Evolutionary conservation across 2,797 vertebrate genomes (phyloP), one percentile per base, ranked within the genome.

Genomic region (Hoplostethus atlanticus): DNA sequence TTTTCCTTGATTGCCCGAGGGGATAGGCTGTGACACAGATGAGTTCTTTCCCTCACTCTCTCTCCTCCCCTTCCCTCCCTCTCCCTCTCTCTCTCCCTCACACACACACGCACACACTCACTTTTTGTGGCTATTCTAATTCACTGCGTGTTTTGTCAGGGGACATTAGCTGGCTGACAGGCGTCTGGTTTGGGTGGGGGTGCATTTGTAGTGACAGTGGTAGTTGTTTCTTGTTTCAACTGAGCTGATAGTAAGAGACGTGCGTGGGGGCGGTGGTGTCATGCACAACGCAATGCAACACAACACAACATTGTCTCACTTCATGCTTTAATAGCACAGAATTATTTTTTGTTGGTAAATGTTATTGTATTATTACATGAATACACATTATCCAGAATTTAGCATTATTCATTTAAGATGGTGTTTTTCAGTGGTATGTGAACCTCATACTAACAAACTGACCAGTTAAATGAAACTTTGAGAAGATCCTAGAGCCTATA

Each of bases 71-170:
- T 47, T 55, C 63, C 42, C 70, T 69, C 54, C 48, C 74, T 61
- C 71, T 60, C 28, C 51, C 67, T 34, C 73, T 71, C 79, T 38
- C 70, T 54, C 60, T 65, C 72, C 2, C 28, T 28, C 28, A 28
- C 28, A 28, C 28, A 28, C 68, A 42, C 60, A 57, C 53, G 40
- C 46, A 56, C 77, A 59, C 75, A 58, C 81, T 47, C 74, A 67
- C 63, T 58, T 77, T 84, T 62, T 77, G 65, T 84, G 84, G 81
- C 83, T 73, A 87, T 92, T 91, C 85, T 89, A 87, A 94, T 94
- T 92, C 87, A 80, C 81, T 79, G 86, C 61, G 73, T 93, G 91
- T 94, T 93, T 92, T 93, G 92, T 94, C 91, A 92, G 90, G 91
- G 90, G 90, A 93, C 89, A 90, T 94, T 94, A 93, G 85, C 72